Conservation (phyloP, 2,888 invertebrate species). For the Cryptocephalus moraei region DNA sequence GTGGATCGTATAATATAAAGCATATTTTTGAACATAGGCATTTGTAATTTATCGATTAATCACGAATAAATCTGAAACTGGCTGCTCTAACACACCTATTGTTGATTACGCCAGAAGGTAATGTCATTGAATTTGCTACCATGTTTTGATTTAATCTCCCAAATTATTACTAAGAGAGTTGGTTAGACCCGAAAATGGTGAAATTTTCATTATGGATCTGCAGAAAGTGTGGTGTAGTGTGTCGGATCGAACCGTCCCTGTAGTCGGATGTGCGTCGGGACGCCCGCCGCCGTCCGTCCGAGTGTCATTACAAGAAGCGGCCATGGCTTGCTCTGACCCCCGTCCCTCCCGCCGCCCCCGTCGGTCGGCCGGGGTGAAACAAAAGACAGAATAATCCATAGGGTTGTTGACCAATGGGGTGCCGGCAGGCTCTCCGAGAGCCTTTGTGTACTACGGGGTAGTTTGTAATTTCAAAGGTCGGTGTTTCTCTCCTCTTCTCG, state of each 20-base stretch:
- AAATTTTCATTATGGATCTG: too few species aligned
- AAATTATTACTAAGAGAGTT: too few species aligned
- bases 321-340: conserved; percentile 30
- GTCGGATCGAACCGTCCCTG: conserved; percentile 8
- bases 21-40: too few species aligned
- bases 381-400: conserved; percentile 42
- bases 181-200: too few species aligned
- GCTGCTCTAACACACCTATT: too few species aligned
- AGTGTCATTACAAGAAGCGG: conserved; percentile 40
- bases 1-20: too few species aligned
- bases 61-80: too few species aligned
- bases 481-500: neutral
- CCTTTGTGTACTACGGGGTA: neutral
- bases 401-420: conserved; percentile 39
- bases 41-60: too few species aligned
- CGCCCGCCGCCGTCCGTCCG: conserved; percentile 31
- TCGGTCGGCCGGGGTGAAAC: conserved; percentile 32
- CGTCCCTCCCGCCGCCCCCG: conserved; percentile 22
- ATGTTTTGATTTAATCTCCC: too few species aligned
- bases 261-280: conserved; percentile 23
- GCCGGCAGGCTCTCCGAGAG: conserved; percentile 8
- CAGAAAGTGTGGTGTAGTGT: too few species aligned
- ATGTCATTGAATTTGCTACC: too few species aligned
- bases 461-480: neutral
- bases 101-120: too few species aligned